phyloP scores from a whole-genome alignment of 2,888 invertebrate species.

The Ennomos fuscantarius region DNA sequence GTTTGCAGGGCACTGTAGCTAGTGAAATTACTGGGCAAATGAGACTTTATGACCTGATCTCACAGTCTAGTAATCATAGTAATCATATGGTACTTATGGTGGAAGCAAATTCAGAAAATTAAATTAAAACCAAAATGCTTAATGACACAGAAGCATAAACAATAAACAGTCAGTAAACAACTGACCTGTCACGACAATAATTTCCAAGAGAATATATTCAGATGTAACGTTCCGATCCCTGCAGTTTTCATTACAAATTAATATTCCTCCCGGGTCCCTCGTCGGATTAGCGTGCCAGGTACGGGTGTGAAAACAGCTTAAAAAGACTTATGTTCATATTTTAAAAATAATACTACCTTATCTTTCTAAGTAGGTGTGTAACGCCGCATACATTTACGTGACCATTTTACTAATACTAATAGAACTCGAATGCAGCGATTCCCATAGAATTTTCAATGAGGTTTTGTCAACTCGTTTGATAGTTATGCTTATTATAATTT shows the following conservation, averaged over 20 bases:
- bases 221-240: constrained; percentile 15
- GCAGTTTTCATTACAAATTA: constrained; percentile 32
- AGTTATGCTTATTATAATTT: constrained; percentile 12
- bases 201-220: constrained; percentile 21
- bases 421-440: constrained; percentile 13
- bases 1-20: too few relatives aligned
- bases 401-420: constrained; percentile 27
- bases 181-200: constrained; percentile 15
- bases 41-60: too few relatives aligned
- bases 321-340: constrained; percentile 36
- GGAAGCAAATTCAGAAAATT: too few relatives aligned
- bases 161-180: constrained; percentile 10
- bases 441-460: constrained; percentile 24
- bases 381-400: constrained; percentile 34
- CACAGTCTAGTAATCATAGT: too few relatives aligned
- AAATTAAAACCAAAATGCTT: too few relatives aligned
- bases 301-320: constrained; percentile 43
- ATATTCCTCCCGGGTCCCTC: constrained; percentile 35
- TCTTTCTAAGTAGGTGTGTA: constrained; percentile 34
- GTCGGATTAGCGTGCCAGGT: constrained; percentile 39
- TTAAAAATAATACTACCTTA: constrained; percentile 34
- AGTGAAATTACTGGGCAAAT: too few relatives aligned
- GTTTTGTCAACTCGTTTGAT: background rate
- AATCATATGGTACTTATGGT: too few relatives aligned
- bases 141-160: background rate